These are phyloP conservation scores for Notamacropus eugenii DNA, from an alignment of 2,797 vertebrate genomes.

Conservation along the genomic window DNA sequence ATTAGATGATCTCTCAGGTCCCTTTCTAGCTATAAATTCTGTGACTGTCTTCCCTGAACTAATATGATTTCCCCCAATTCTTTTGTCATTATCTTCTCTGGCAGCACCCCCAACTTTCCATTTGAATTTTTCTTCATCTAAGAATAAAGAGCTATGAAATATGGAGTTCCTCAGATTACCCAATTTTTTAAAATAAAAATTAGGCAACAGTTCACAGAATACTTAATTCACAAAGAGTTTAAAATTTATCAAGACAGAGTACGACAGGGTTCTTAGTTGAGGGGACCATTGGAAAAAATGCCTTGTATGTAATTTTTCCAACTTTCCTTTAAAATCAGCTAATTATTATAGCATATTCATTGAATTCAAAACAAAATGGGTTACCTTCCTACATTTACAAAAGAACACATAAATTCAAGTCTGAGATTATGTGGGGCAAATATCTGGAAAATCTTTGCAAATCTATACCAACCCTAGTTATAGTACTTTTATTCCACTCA, in stretches of 20 bases:
- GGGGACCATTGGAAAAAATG: conserved; percentile 26
- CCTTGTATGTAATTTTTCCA: conserved; percentile 14
- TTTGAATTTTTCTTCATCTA: neutral
- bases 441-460: conserved; percentile 42
- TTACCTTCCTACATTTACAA: conserved; percentile 34
- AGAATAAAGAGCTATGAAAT: neutral
- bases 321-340: neutral
- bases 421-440: conserved; percentile 18
- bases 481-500: neutral
- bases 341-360: neutral
- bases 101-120: neutral
- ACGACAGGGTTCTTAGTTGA: conserved; percentile 12
- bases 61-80: neutral
- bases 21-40: neutral
- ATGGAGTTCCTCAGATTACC: neutral
- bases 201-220: neutral
- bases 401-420: conserved; percentile 50
- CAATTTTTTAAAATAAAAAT: neutral
- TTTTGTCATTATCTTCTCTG: neutral
- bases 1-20: neutral
- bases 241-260: conserved; percentile 15
- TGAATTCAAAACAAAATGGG: neutral
- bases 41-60: neutral
- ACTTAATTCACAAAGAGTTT: conserved; percentile 43
- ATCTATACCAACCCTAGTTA: neutral